phyloP scores from a whole-genome alignment of 2,797 vertebrate genomes.

The Cirrhinus mrigala region DNA sequence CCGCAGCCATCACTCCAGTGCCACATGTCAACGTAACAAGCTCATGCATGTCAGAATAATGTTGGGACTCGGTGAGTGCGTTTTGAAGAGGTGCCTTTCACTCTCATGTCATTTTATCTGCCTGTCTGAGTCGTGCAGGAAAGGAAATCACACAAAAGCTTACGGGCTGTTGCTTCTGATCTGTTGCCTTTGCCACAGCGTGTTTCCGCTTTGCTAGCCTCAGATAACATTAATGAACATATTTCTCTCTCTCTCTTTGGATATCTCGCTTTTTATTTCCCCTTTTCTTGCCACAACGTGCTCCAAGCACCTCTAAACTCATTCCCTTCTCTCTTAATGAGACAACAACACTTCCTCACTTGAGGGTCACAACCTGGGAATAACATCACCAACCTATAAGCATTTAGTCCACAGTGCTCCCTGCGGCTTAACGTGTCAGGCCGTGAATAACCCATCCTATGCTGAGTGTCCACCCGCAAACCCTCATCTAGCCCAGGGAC shows the following conservation, averaged over 20 bases:
- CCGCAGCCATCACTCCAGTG: constrained; percentile 75
- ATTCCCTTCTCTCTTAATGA: constrained; percentile 73
- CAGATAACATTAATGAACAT: constrained; percentile 70
- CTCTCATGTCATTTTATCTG: constrained; percentile 59
- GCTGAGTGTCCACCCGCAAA: constrained; percentile 69
- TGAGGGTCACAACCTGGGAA: constrained; percentile 76
- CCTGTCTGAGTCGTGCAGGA: constrained; percentile 26
- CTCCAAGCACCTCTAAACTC: constrained; percentile 50
- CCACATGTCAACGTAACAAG: constrained; percentile 77
- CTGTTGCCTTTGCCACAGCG: constrained; percentile 27
- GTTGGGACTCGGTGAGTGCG: constrained; percentile 43
- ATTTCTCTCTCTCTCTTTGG: constrained; percentile 62
- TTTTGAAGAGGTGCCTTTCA: constrained; percentile 50
- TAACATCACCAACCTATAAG: constrained; percentile 80
- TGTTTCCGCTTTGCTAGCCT: constrained; percentile 43
- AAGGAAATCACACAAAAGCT: constrained; percentile 63
- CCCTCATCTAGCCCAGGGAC: constrained; percentile 78
- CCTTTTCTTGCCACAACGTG: constrained; percentile 5
- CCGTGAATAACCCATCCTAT: constrained; percentile 69
- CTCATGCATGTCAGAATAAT: constrained; percentile 61
- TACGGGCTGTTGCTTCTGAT: constrained; percentile 44
- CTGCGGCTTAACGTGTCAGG: constrained; percentile 59
- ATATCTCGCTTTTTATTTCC: constrained; percentile 29
- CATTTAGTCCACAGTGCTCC: constrained; percentile 79
- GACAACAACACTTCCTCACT: constrained; percentile 73